A percentile compares a stretch with the other conserved stretches of the same genome.
These are phyloP conservation scores for Eidolon helvum DNA, from an alignment of 2,113 vertebrate species.

Conservation along the genomic window DNA sequence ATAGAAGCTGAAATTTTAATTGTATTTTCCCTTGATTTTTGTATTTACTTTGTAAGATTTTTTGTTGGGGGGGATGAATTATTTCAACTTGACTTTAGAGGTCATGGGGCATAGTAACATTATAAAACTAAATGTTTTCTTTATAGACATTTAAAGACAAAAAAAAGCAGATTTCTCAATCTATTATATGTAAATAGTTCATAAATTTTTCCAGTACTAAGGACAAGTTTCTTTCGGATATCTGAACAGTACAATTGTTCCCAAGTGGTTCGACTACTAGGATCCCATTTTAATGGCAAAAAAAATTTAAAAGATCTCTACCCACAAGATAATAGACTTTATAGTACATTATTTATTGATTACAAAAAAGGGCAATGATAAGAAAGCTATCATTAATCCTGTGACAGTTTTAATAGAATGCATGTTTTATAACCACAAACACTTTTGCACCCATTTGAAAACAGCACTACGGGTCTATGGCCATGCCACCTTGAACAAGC, in stretches of 20 bases:
- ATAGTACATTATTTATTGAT: not conserved
- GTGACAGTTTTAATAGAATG: not conserved
- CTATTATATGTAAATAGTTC: not conserved
- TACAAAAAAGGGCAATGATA: not conserved
- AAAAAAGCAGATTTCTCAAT: not conserved
- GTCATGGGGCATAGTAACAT: not conserved
- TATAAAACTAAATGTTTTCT: not conserved
- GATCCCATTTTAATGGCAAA: not conserved
- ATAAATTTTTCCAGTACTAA: not conserved
- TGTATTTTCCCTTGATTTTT: slow-evolving; percentile 38
- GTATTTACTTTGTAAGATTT: slow-evolving; percentile 48
- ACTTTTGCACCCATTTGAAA: not conserved
- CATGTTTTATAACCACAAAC: not conserved
- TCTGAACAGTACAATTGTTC: not conserved
- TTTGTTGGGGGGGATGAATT: not conserved
- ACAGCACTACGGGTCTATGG: not conserved
- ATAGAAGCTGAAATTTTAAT: slow-evolving; percentile 60
- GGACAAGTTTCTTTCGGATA: slow-evolving; percentile 5
- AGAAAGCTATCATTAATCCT: not conserved
- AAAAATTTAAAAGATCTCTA: not conserved
- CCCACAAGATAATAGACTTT: not conserved
- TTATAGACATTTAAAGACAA: not conserved
- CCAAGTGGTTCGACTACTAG: not conserved
- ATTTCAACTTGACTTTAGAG: slow-evolving; percentile 8
- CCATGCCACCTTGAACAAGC: too few species aligned